Percentiles rank a stretch among this genome's conserved stretches.
Evolutionary conservation across 2,888 invertebrate genomes (phyloP).

Genomic region (Epistrophella euchroma): DNA sequence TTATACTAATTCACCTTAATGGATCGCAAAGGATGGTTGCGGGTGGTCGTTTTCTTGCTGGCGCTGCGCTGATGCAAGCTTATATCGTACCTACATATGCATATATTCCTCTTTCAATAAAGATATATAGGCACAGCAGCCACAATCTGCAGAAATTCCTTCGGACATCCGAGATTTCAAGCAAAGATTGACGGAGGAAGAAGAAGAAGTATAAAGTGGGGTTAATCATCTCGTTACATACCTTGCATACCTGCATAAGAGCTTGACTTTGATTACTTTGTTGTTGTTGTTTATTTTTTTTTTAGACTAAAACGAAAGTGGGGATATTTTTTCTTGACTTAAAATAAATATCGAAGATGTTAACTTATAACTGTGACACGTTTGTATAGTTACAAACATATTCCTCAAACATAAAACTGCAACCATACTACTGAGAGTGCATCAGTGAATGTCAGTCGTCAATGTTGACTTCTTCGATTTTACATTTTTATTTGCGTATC

Average conservation of each 20-base stretch:
- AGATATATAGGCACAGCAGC: background rate
- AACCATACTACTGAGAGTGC: constrained; percentile 17
- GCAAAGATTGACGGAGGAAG: constrained; percentile 16
- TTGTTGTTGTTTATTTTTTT: background rate
- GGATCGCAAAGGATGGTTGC: constrained; percentile 74
- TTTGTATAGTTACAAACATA: constrained; percentile 35
- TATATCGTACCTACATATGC: constrained; percentile 19
- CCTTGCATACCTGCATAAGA: constrained; percentile 29
- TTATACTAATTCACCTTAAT: constrained; percentile 75
- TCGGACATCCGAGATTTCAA: constrained; percentile 61
- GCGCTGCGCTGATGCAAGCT: constrained; percentile 62
- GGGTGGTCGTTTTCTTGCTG: constrained; percentile 69
- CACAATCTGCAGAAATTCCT: constrained; percentile 60
- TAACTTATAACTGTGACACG: constrained; percentile 55
- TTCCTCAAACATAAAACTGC: background rate
- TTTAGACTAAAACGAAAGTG: constrained; percentile 20
- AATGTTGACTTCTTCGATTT: constrained; percentile 57
- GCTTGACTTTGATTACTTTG: constrained; percentile 32
- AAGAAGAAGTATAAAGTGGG: constrained; percentile 41
- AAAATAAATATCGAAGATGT: constrained; percentile 54
- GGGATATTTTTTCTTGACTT: constrained; percentile 51
- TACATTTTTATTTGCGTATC: constrained; percentile 71
- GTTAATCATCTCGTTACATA: constrained; percentile 58
- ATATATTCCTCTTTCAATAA: constrained; percentile 15
- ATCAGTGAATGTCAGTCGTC: constrained; percentile 32